Percentiles rank a stretch among this genome's conserved stretches.
Evolutionary conservation across 2,113 vertebrate species (phyloP).

Genomic region (Callorhinus ursinus): DNA sequence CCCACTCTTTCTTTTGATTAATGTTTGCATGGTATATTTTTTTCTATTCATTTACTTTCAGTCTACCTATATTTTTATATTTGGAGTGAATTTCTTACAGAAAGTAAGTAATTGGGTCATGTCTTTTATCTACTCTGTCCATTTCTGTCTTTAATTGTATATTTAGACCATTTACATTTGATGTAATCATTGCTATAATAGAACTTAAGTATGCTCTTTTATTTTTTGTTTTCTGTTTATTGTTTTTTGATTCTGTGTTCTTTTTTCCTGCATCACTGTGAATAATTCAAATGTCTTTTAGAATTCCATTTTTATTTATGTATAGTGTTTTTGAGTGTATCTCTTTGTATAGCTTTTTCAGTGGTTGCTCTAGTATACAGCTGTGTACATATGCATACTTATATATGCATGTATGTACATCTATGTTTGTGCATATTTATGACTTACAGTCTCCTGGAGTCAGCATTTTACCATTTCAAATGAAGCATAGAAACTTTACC

Average conservation of each 20-base stretch:
- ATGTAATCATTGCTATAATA: not conserved
- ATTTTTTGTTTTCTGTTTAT: not conserved
- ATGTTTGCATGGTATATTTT: not conserved
- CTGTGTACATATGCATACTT: not conserved
- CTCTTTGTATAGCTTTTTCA: not conserved
- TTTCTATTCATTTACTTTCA: not conserved
- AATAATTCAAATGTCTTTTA: not conserved
- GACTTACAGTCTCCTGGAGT: not conserved
- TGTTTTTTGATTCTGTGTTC: not conserved
- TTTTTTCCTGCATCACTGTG: not conserved
- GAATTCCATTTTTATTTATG: not conserved
- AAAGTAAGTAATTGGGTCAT: not conserved
- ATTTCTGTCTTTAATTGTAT: not conserved
- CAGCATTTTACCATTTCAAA: not conserved
- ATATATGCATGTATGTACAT: not conserved
- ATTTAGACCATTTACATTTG: not conserved
- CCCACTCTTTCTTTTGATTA: not conserved
- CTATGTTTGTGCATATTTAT: not conserved
- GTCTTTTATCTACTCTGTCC: not conserved
- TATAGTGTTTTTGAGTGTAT: not conserved
- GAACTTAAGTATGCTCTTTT: not conserved
- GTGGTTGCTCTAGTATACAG: not conserved
- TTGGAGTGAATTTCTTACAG: not conserved
- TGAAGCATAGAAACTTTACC: not conserved
- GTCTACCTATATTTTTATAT: not conserved